Conservation (phyloP, 2,888 invertebrate species). For the Argyra leucocephala region DNA sequence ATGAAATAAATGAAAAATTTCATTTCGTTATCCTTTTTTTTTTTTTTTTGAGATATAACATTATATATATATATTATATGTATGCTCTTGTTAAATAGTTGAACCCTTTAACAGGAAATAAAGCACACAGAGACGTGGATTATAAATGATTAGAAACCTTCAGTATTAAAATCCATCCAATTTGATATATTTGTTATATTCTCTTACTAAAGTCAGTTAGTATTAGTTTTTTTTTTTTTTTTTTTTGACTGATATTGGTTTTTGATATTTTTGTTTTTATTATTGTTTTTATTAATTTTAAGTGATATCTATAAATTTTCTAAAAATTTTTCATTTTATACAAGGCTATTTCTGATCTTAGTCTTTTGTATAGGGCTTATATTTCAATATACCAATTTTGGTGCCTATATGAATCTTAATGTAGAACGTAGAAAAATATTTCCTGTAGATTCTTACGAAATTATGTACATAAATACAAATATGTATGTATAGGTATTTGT, state of each 20-base stretch:
- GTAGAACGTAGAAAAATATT: too few species aligned
- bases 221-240: background rate
- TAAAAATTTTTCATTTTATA: too few species aligned
- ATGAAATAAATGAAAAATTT: constrained; percentile 2
- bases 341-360: too few species aligned
- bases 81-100: too few species aligned
- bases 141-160: constrained; percentile 6
- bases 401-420: too few species aligned
- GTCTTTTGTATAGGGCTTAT: too few species aligned
- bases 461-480: too few species aligned
- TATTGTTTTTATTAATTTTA: background rate
- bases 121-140: background rate
- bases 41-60: background rate
- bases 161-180: background rate
- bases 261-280: background rate
- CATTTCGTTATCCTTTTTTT: background rate
- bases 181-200: background rate
- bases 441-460: too few species aligned
- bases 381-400: too few species aligned
- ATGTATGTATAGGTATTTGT: too few species aligned
- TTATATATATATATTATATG: background rate
- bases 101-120: background rate
- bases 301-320: background rate
- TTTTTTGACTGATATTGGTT: too few species aligned
- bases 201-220: background rate